Percentiles rank a stretch among this genome's conserved stretches.
These are phyloP conservation scores for Neodon shergylaensis DNA, from an alignment of 2,113 vertebrate genomes.

Conservation along the genomic window DNA sequence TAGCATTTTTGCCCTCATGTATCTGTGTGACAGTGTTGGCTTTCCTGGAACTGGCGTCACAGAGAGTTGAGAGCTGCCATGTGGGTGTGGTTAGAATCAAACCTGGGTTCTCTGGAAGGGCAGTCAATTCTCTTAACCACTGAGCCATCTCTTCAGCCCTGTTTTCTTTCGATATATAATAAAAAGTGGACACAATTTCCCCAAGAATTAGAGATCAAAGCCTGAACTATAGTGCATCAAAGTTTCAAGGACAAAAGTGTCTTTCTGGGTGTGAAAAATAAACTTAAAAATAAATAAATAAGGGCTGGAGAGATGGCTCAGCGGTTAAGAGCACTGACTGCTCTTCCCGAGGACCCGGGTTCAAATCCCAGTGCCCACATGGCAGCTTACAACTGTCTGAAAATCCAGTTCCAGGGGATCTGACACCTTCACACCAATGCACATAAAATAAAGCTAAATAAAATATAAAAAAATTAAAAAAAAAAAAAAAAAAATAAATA, in stretches of 20 bases:
- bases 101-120: too few species aligned
- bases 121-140: too few species aligned
- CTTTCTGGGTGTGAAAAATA: conserved; percentile 13
- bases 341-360: too few species aligned
- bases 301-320: too few species aligned
- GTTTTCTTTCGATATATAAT: neutral
- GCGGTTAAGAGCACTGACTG: too few species aligned
- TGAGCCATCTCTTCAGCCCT: too few species aligned
- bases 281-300: neutral
- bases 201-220: neutral
- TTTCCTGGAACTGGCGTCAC: neutral
- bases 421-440: too few species aligned
- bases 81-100: neutral
- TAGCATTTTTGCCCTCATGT: neutral
- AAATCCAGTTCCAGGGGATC: too few species aligned
- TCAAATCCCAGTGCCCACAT: too few species aligned
- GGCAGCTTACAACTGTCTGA: too few species aligned
- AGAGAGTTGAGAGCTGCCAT: neutral
- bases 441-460: too few species aligned
- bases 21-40: neutral
- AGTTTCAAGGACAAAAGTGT: neutral
- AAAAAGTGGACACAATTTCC: neutral
- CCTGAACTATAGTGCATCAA: neutral
- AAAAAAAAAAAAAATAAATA: too few species aligned
- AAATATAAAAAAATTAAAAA: neutral